A percentile compares a stretch with the other conserved stretches of the same genome.
Conservation (phyloP, 2,113 vertebrate genomes). For the Oreocharis arfaki region DNA sequence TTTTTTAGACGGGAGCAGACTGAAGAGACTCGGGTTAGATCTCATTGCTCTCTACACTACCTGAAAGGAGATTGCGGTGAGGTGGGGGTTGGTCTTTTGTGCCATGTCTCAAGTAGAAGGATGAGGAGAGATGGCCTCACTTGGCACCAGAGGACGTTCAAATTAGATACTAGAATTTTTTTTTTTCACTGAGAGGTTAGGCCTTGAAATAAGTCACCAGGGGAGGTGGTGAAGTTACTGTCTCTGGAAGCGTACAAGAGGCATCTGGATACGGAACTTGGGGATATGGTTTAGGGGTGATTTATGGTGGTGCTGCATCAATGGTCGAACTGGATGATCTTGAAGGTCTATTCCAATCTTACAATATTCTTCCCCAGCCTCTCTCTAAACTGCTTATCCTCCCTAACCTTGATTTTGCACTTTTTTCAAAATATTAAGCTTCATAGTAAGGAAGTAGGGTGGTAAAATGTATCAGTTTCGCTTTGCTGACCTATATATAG, state of each 20-base stretch:
- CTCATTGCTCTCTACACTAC: not conserved
- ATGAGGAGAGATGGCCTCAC: rapidly evolving
- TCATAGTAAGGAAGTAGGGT: not conserved
- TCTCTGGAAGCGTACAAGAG: not conserved
- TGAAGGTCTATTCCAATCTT: not conserved
- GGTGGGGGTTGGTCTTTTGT: not conserved
- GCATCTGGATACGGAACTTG: not conserved
- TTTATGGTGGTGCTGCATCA: not conserved
- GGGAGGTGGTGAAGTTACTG: not conserved
- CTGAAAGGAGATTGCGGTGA: not conserved
- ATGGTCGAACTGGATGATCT: not conserved
- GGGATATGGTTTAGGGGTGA: not conserved
- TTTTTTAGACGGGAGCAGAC: not conserved
- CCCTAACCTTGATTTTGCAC: not conserved
- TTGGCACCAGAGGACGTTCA: not conserved
- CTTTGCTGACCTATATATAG: not conserved
- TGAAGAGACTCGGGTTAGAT: not conserved
- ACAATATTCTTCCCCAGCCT: not conserved
- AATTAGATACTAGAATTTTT: not conserved
- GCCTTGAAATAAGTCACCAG: not conserved
- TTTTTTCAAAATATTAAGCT: not conserved
- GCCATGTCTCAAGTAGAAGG: not conserved
- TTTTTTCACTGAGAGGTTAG: not conserved
- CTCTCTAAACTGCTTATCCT: not conserved
- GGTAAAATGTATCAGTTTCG: not conserved